Conservation (phyloP, 2,113 vertebrate species). For the Cinclus mexicanus region DNA sequence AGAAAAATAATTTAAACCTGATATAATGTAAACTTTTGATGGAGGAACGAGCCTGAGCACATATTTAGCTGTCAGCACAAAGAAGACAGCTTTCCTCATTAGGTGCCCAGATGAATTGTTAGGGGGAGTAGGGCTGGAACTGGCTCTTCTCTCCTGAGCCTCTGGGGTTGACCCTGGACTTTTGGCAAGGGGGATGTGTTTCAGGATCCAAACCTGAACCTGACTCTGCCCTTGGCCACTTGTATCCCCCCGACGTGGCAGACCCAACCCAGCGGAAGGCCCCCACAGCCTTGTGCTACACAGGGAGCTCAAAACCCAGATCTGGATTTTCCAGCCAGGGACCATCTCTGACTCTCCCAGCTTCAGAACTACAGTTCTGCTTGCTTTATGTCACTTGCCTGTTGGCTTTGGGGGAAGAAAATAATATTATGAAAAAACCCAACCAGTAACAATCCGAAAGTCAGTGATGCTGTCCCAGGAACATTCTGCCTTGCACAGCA, state of each 20-base stretch:
- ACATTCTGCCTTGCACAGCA: neutral
- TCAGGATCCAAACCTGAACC: neutral
- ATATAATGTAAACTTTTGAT: neutral
- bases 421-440: neutral
- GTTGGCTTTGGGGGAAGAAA: constrained; percentile 8
- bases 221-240: neutral
- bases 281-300: neutral
- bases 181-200: neutral
- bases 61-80: constrained; percentile 33
- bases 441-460: constrained; percentile 4
- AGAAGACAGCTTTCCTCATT: neutral
- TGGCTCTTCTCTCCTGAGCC: neutral
- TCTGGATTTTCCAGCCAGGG: neutral
- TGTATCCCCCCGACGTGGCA: neutral
- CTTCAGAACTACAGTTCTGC: neutral
- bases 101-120: neutral
- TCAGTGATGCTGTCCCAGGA: neutral
- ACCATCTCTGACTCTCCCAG: neutral
- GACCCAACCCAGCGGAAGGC: neutral
- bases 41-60: neutral
- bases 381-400: neutral
- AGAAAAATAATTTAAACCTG: neutral
- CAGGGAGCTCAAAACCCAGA: neutral
- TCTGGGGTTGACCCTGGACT: neutral
- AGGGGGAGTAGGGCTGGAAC: neutral